These are phyloP conservation scores for Lasioglossum albipes DNA, from an alignment of 1,140 invertebrate species.

Conservation along the genomic window DNA sequence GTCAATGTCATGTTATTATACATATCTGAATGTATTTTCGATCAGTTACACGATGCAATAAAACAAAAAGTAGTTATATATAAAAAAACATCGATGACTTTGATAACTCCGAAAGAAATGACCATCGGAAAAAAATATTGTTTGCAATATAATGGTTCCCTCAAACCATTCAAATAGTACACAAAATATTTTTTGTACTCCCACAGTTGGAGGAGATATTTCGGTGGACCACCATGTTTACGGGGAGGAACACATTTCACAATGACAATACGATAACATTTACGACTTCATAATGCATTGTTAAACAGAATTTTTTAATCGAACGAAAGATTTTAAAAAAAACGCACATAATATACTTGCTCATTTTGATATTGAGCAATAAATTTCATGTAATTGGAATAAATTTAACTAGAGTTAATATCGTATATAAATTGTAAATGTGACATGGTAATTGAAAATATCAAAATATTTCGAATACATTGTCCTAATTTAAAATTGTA, in stretches of 20 bases:
- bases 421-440: constrained; percentile 34
- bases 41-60: no score
- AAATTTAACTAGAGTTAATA: background rate
- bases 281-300: constrained; percentile 7
- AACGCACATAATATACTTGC: background rate
- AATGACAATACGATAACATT: constrained; percentile 35
- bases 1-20: no score
- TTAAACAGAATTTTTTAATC: constrained; percentile 10
- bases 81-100: no score
- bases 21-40: no score
- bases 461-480: constrained; percentile 24
- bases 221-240: no score
- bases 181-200: no score
- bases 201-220: no score
- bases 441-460: constrained; percentile 6
- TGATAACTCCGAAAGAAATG: no score
- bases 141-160: no score
- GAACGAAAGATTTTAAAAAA: constrained; percentile 3
- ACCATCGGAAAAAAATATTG: no score
- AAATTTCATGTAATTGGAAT: constrained; percentile 28
- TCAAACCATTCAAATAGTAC: no score
- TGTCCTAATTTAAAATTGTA: background rate
- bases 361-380: constrained; percentile 23
- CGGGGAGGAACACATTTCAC: constrained; percentile 29
- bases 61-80: no score